Evolutionary conservation across 2,113 vertebrate species (phyloP).

Genomic region (Tauraco erythrolophus): DNA sequence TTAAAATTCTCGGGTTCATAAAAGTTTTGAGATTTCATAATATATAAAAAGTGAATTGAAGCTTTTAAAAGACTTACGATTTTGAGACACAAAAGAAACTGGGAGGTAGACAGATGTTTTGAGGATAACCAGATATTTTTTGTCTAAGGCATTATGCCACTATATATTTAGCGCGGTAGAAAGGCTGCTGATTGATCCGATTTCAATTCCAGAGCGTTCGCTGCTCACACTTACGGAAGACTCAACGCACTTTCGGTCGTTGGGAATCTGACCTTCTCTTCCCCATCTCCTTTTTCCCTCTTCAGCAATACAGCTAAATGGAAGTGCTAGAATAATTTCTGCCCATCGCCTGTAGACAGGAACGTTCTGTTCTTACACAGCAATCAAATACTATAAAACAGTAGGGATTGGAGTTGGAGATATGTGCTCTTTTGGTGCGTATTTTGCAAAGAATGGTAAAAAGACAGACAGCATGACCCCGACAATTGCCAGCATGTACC

Average conservation of each 20-base stretch:
- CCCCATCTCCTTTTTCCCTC: conserved; percentile 36
- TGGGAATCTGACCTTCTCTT: conserved; percentile 57
- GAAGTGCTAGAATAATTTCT: conserved; percentile 59
- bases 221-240: conserved; percentile 78
- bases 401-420: conserved; percentile 91
- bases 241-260: conserved; percentile 71
- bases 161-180: not conserved
- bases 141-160: conserved; percentile 49
- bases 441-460: conserved; percentile 95
- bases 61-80: conserved; percentile 15
- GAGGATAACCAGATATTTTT: conserved; percentile 63
- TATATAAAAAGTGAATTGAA: conserved; percentile 56
- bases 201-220: conserved; percentile 39
- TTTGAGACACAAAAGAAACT: conserved; percentile 62
- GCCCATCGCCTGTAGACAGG: conserved; percentile 50
- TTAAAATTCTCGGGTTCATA: conserved; percentile 37
- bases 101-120: conserved; percentile 75
- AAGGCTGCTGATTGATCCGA: conserved; percentile 9
- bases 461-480: conserved; percentile 94
- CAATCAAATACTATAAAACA: conserved; percentile 86
- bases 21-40: conserved; percentile 11
- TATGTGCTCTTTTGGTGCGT: conserved; percentile 92
- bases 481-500: conserved; percentile 93
- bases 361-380: conserved; percentile 38
- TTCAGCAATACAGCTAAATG: conserved; percentile 63